Percentiles rank a stretch among this genome's conserved stretches.
phyloP scores from a whole-genome alignment of 2,888 invertebrate species.

The Morpho helenor region DNA sequence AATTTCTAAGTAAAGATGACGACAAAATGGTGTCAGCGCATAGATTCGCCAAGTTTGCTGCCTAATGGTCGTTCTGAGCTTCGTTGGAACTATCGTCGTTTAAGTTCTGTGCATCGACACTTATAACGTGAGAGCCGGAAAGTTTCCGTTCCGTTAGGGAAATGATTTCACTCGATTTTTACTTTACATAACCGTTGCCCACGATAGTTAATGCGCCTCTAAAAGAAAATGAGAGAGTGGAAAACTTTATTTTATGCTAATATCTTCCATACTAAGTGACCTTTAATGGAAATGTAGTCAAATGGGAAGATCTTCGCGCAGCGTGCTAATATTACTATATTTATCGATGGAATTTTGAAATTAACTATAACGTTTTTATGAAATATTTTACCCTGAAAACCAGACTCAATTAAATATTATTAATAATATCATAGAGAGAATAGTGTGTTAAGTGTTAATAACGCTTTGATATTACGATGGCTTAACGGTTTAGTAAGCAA shows the following conservation, averaged over 20 bases:
- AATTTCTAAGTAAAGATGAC: slow-evolving; percentile 27
- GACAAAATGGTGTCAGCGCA: slow-evolving; percentile 34
- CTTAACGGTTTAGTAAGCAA: too few species aligned
- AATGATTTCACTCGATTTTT: slow-evolving; percentile 28
- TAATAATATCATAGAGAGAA: too few species aligned
- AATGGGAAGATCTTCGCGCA: slow-evolving; percentile 11
- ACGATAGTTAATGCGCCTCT: slow-evolving; percentile 23
- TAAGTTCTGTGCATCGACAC: slow-evolving; percentile 26
- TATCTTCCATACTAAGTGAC: slow-evolving; percentile 24
- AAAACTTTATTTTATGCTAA: slow-evolving; percentile 23
- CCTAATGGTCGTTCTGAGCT: slow-evolving; percentile 29
- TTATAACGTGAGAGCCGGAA: slow-evolving; percentile 19
- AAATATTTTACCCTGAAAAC: too few species aligned
- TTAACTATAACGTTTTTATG: too few species aligned
- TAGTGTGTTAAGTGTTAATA: too few species aligned
- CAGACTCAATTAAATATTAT: too few species aligned
- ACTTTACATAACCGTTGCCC: slow-evolving; percentile 22
- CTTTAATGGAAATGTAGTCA: slow-evolving; percentile 21
- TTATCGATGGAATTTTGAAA: not conserved
- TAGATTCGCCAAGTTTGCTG: slow-evolving; percentile 35
- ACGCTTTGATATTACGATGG: too few species aligned
- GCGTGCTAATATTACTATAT: slow-evolving; percentile 5
- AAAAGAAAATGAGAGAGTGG: slow-evolving; percentile 23
- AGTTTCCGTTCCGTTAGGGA: slow-evolving; percentile 20
- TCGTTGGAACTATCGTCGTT: slow-evolving; percentile 28